Conservation (phyloP, 2,797 vertebrate species). For the Semaprochilodus insignis region DNA sequence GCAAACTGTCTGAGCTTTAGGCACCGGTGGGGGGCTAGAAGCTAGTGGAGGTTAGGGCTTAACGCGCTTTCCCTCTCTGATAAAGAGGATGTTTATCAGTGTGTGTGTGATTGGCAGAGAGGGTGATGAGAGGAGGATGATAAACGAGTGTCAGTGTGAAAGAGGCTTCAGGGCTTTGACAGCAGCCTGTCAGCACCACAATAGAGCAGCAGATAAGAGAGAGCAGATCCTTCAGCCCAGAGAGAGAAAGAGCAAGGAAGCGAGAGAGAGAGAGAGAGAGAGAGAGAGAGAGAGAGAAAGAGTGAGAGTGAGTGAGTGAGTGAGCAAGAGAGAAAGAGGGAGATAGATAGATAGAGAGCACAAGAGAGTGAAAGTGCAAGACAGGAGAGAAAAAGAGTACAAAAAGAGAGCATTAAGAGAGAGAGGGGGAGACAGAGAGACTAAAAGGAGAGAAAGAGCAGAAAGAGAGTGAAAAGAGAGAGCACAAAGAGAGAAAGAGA, state of each 20-base stretch:
- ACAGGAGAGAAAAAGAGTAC: too few species aligned
- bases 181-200: constrained; percentile 58
- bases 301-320: neutral
- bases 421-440: neutral
- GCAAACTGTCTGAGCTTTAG: constrained; percentile 36
- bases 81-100: constrained; percentile 62
- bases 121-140: constrained; percentile 59
- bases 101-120: constrained; percentile 53
- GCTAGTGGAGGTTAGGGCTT: constrained; percentile 52
- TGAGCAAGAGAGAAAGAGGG: too few species aligned
- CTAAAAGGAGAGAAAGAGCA: constrained; percentile 18
- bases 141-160: constrained; percentile 60
- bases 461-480: constrained; percentile 60
- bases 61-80: constrained; percentile 51
- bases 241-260: constrained; percentile 25
- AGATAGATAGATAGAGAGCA: too few species aligned
- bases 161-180: constrained; percentile 58
- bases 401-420: too few species aligned
- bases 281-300: neutral
- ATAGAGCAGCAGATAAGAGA: constrained; percentile 52
- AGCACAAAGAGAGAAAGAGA: neutral
- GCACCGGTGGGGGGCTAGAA: constrained; percentile 38
- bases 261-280: constrained; percentile 5
- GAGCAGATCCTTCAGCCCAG: constrained; percentile 48
- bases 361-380: too few species aligned